Conservation (phyloP, 1,140 invertebrate species). For the Archegozetes longisetosus region DNA sequence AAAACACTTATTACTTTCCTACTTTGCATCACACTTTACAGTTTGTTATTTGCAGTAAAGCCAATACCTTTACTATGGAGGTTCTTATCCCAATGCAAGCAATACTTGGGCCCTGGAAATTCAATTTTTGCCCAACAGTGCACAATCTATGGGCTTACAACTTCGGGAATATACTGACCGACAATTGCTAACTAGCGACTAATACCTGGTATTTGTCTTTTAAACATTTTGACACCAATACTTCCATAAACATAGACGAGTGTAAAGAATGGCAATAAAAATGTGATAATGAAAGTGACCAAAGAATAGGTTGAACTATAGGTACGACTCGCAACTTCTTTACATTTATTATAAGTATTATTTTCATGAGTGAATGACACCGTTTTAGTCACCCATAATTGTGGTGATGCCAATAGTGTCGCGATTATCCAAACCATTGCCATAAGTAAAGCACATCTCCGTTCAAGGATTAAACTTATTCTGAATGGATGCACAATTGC, state of each 20-base stretch:
- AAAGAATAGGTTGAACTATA: conserved; percentile 27
- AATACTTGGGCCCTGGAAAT: no score
- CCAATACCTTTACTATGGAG: no score
- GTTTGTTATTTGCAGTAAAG: no score
- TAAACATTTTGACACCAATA: conserved; percentile 31
- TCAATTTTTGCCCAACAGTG: no score
- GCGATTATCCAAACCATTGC: conserved; percentile 35
- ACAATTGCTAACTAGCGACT: no score
- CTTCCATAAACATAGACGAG: conserved; percentile 34
- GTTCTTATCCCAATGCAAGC: no score
- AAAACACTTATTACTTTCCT: no score
- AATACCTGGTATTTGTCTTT: conserved; percentile 35
- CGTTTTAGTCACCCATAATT: conserved; percentile 30
- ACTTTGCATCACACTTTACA: no score
- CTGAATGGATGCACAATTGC: conserved; percentile 30
- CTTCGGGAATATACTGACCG: no score
- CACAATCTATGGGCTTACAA: no score
- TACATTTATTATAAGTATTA: conserved; percentile 27
- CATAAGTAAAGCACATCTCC: conserved; percentile 17
- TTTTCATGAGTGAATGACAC: conserved; percentile 23
- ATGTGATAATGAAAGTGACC: conserved; percentile 34
- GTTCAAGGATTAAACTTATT: conserved; percentile 18
- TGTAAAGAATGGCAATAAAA: conserved; percentile 33
- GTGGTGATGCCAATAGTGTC: conserved; percentile 28
- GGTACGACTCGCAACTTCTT: conserved; percentile 24